Base-by-base conservation (phyloP, 2,797 vertebrate genomes). In the Clarias laeviceps region DNA sequence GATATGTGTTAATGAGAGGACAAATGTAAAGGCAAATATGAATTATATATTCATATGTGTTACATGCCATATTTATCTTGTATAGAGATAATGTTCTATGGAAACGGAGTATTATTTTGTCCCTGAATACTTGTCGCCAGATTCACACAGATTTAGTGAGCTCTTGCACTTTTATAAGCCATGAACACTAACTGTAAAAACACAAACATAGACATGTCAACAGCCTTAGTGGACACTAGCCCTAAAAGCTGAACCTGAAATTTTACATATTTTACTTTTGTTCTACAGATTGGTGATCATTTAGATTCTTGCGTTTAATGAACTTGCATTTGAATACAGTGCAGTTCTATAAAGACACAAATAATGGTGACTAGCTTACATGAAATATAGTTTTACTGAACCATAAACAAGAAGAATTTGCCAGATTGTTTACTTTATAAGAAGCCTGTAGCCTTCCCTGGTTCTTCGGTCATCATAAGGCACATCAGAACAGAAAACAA, bases 1-100 rank as follows among this genome's bases (percentile, higher is more conserved):
- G 94, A 95, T 95, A 95, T 3, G 93, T 93, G 90, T 90, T 91
- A 90, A 94, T 92, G 92, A 91, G 89, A 93, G 90, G 88, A 88
- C 93, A 91, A 94, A 93, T 94, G 92, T 95, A 94, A 94, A 94
- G 93, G 93, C 93, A 93, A 93, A 95, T 94, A 91, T 94, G 90
- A 90, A 93, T 92, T 92, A 93, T 94, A 93, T 92, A 90, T 93
- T 94, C 94, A 94, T 95, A 95, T 93, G 93, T 94, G 94, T 95
- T 92, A 90, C 86, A 90, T 89, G 93, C 93, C 87, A 93, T 95
- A 94, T 94, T 93, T 95, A 95, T 94, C 90, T 92, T 92, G 93
- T 95, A 93, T 94, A 93, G 92, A 94, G 92, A 91, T 87, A 93
- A 91, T 92, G 90, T 93, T 93, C 92, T 93, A 91, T 93, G 91